Percentiles rank a stretch among this genome's conserved stretches.
Conservation (phyloP, 2,888 invertebrate species). For the Apodemia hepburni region DNA sequence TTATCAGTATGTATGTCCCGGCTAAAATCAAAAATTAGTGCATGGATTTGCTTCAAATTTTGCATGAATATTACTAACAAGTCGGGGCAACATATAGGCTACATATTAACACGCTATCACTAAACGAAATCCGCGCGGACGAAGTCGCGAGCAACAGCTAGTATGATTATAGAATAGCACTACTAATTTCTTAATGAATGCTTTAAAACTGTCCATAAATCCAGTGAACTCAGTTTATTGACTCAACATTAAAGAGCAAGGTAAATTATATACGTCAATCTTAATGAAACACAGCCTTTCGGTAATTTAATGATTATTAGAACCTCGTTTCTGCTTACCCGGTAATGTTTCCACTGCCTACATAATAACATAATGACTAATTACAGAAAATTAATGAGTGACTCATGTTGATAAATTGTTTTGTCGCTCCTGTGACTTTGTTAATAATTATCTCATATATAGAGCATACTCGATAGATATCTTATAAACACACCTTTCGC, state of each 20-base stretch:
- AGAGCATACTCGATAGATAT: background rate
- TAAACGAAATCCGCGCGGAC: no score
- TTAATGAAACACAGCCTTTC: constrained; percentile 2
- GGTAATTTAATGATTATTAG: constrained; percentile 10
- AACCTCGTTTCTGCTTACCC: constrained; percentile 1
- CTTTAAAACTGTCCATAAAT: background rate
- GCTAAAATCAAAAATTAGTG: no score
- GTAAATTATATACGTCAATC: constrained; percentile 2
- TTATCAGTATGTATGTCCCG: no score
- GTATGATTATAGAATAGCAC: no score
- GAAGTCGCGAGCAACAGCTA: no score
- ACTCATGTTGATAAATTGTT: constrained; percentile 6
- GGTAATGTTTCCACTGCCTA: constrained; percentile 10
- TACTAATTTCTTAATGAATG: no score
- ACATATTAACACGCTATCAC: no score
- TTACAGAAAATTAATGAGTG: constrained; percentile 15
- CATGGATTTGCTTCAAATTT: no score
- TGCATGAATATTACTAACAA: no score
- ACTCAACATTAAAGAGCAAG: background rate
- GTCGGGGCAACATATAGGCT: no score
- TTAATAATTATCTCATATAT: background rate
- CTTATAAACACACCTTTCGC: no score
- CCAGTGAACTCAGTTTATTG: background rate
- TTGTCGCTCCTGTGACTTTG: constrained; percentile 3
- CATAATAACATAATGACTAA: constrained; percentile 15